A percentile compares a stretch with the other conserved stretches of the same genome.
phyloP scores from a whole-genome alignment of 1,140 invertebrate genomes.

The Drosophila fuyamai region DNA sequence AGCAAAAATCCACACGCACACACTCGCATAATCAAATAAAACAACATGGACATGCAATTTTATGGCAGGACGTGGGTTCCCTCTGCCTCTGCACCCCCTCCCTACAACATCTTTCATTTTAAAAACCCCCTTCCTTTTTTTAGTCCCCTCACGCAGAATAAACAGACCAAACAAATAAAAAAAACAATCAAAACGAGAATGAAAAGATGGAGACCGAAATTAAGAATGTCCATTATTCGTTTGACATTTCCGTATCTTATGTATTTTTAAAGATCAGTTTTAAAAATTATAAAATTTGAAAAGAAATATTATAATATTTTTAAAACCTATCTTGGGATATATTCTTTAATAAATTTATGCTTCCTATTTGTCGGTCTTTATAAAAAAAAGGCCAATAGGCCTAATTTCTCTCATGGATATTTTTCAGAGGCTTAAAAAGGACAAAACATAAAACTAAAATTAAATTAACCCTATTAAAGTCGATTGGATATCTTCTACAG shows the following conservation, averaged over 20 bases:
- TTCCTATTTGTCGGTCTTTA: no score
- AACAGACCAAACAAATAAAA: conserved; percentile 31
- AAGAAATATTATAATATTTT: no score
- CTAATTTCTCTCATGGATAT: no score
- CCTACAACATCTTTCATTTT: background rate
- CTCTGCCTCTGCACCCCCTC: background rate
- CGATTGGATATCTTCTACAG: background rate
- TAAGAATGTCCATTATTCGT: background rate
- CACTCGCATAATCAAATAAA: conserved; percentile 49
- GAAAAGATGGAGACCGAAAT: background rate
- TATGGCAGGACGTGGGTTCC: conserved; percentile 72
- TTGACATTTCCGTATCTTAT: background rate
- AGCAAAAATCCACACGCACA: conserved; percentile 35
- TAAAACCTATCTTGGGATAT: no score
- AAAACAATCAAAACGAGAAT: conserved; percentile 16
- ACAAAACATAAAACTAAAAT: no score
- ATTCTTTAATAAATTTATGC: no score
- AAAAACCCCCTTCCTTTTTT: background rate
- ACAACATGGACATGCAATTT: conserved; percentile 76
- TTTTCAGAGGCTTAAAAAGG: no score
- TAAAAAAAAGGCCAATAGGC: no score
- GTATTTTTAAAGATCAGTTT: no score
- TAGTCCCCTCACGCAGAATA: conserved; percentile 9
- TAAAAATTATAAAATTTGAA: no score
- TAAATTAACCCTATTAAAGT: background rate